Evolutionary conservation across 2,888 invertebrate species (phyloP), one percentile per base, ranked within the genome.

Genomic region (Palloptera scutellata): DNA sequence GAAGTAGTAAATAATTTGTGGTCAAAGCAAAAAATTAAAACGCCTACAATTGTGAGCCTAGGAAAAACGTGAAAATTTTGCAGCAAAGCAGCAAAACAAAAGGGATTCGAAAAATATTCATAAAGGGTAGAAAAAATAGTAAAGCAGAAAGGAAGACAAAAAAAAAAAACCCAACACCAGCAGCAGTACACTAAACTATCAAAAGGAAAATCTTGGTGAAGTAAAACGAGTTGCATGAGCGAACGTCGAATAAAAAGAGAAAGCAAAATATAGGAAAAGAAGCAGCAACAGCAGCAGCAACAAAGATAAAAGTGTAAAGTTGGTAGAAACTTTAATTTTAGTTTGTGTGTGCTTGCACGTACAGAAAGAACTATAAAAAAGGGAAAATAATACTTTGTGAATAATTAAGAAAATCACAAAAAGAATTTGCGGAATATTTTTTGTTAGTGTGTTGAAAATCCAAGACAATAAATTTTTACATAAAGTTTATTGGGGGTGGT

Each of bases 11-110:
- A 40, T 55, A 15, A 40, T 61, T 59, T 64, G 54, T 13, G 30
- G 43, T 61, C 10, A n/a, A 60, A 9, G n/a, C 57, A 57, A 64
- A 64, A 57, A 55, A 40, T 45, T 51, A 51, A 63, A 66, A 60
- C 51, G 66, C 57, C 57, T 60, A 12, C 42, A 53, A 9, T 11
- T 15, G 17, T 12, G 54, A 61, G 65, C 66, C 67, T 62, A 61
- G 61, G 61, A 69, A 71, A 69, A 71, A 66, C 70, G 69, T 73
- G 70, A 73, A 73, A 69, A 72, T 71, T 72, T 70, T 73, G 72
- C 73, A 72, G 64, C 69, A 69, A 70, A 71, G 67, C 58, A 67
- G 61, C 54, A 67, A 52, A 61, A 64, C 30, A 62, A 68, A 70
- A 57, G 66, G 62, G 62, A 70, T 30, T 30, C 30, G 30, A 6